Conservation (phyloP, 2,888 invertebrate species). For the Ectropis crepuscularia region DNA sequence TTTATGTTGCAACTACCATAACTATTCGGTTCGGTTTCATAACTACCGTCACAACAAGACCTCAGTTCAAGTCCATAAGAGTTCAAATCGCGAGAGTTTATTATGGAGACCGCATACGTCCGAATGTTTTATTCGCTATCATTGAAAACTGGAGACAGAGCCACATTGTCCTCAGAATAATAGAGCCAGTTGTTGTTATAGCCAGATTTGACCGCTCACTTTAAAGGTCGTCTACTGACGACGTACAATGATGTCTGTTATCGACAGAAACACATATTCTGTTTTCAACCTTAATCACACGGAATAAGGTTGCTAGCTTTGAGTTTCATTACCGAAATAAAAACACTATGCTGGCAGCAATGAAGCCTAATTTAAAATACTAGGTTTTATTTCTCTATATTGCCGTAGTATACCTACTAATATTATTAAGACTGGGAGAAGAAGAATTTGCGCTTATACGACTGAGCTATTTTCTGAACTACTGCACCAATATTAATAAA, state of each 20-base stretch:
- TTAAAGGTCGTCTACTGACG: constrained; percentile 29
- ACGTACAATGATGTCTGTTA: constrained; percentile 13
- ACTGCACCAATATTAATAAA: too few species aligned
- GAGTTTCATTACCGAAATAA: not conserved
- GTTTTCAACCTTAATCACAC: constrained; percentile 10
- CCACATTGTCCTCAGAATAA: constrained; percentile 19
- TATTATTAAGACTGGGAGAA: too few species aligned
- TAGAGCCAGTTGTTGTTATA: constrained; percentile 16
- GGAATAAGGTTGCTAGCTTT: constrained; percentile 1
- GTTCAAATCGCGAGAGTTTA: not conserved
- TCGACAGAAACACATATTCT: not conserved
- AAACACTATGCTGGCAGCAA: not conserved
- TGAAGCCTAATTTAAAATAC: not conserved
- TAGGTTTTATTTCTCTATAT: too few species aligned
- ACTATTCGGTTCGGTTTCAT: too few species aligned
- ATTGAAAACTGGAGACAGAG: constrained; percentile 21
- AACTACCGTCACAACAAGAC: too few species aligned
- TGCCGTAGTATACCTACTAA: too few species aligned
- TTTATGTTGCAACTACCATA: too few species aligned
- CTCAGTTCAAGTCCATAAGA: too few species aligned
- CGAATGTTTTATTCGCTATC: constrained; percentile 15
- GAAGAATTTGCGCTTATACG: too few species aligned
- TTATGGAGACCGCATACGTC: not conserved
- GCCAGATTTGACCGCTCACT: constrained; percentile 33
- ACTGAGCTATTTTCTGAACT: too few species aligned